Percentiles rank a stretch among this genome's conserved stretches.
phyloP scores from a whole-genome alignment of 2,888 invertebrate genomes.

The Cacoxenus indagator region DNA sequence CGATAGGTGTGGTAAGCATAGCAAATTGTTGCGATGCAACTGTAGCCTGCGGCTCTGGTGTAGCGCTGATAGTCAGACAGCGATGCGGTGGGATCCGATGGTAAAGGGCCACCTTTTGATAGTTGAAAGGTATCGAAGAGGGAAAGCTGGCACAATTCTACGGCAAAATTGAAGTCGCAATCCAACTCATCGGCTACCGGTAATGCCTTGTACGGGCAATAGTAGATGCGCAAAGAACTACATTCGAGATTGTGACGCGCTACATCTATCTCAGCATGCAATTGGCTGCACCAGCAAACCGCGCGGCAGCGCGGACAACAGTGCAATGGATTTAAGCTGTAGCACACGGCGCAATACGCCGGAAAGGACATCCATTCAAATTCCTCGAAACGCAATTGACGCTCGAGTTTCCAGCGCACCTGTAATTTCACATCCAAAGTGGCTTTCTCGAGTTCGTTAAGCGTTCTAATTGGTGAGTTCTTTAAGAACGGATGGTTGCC shows the following conservation, averaged over 20 bases:
- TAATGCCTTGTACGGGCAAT: background rate
- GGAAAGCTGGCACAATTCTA: background rate
- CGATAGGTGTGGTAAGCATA: background rate
- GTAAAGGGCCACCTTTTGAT: background rate
- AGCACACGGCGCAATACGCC: slow-evolving; percentile 2
- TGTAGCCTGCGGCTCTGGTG: background rate
- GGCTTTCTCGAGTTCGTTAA: too few relatives aligned
- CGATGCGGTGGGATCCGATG: background rate
- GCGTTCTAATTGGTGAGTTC: background rate
- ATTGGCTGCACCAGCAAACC: background rate
- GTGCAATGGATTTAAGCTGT: background rate
- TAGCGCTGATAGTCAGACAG: background rate
- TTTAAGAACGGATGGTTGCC: background rate
- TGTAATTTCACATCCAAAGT: background rate
- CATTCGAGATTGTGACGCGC: background rate
- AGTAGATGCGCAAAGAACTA: background rate
- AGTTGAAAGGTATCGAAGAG: background rate
- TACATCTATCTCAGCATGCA: background rate
- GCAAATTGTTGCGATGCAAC: background rate
- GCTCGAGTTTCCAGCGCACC: background rate
- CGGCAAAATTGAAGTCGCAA: background rate
- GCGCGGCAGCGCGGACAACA: background rate
- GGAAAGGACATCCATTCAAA: background rate
- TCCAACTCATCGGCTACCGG: too few relatives aligned
- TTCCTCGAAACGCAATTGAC: background rate